phyloP scores from a whole-genome alignment of 2,888 invertebrate genomes.

The Cantharis rufa region DNA sequence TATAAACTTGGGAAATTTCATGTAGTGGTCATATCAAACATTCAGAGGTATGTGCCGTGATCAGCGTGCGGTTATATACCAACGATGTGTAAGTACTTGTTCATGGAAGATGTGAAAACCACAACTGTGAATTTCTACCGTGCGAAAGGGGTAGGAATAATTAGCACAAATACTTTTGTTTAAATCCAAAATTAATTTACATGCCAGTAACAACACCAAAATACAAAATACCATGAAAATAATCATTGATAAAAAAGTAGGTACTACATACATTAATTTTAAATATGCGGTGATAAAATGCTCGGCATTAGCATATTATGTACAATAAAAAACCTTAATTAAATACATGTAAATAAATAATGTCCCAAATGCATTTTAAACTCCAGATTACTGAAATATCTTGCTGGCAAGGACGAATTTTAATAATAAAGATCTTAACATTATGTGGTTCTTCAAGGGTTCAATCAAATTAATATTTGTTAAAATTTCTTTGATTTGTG shows the following conservation, averaged over 20 bases:
- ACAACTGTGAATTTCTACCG: constrained; percentile 7
- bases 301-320: not conserved
- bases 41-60: constrained; percentile 18
- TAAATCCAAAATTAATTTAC: not conserved
- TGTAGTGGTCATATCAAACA: constrained; percentile 26
- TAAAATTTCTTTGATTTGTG: too few relatives aligned
- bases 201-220: not conserved
- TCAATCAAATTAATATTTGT: too few relatives aligned
- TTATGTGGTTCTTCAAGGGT: too few relatives aligned
- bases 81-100: constrained; percentile 6
- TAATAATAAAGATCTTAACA: too few relatives aligned
- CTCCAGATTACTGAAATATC: too few relatives aligned
- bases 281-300: not conserved
- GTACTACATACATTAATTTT: not conserved
- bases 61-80: constrained; percentile 16
- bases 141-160: not conserved
- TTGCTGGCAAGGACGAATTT: too few relatives aligned
- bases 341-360: not conserved
- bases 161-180: not conserved
- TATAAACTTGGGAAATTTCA: not conserved
- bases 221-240: not conserved
- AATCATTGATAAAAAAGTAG: not conserved
- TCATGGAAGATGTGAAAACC: constrained; percentile 12
- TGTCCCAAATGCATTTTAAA: too few relatives aligned
- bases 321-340: not conserved